Base-by-base conservation (phyloP, 2,888 invertebrate species). In the Platycheirus rosarum region DNA sequence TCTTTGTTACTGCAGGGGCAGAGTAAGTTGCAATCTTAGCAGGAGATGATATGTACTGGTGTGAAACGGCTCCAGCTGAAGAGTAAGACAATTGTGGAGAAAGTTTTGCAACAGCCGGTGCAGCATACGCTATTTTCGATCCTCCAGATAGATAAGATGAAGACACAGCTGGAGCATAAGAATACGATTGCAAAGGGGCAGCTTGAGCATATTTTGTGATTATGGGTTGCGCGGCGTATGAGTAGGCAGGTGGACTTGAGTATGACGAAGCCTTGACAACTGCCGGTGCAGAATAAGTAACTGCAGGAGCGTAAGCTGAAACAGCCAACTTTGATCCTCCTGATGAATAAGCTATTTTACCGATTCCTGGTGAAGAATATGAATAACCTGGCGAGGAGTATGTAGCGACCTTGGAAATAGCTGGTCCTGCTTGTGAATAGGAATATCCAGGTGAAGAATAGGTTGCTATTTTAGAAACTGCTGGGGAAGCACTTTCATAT, bases 51-150 rank as follows among this genome's bases (percentile, higher is more conserved):
- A 86, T 75, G 49, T 86, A 86, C 23, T 86, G 86, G 74, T 85
- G 86, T 3, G 49, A 78, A 37, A 66, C 60, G 13, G 46, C 63
- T 16, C 51, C 73, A n/a, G 75, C 62, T 18, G 60, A 16, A 1
- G 60, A 60, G 8, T 44, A 60, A 16, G 60, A 76, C 9, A 55
- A 3, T 8, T 20, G 4, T 5, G 37, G 55, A 23, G 55, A 8
- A 37, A 65, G 63, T 65, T 73, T 63, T 1, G 92, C 90, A 0
- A 92, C 91, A 0, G 92, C 91, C 2, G 91, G 91, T 6, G 91
- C 91, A 73, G 89, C 89, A 40, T 75, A 84, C 16, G 49, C 55
- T 8, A 79, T 60, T 11, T 84, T 80, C 14, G 68, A 46, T 2
- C 84, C 85, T 29, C 86, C 86, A 7, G 84, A 66, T 14, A 80